Percentiles rank a stretch among this genome's conserved stretches.
Conservation (phyloP, 2,113 vertebrate species). For the Oryctolagus cuniculus region DNA sequence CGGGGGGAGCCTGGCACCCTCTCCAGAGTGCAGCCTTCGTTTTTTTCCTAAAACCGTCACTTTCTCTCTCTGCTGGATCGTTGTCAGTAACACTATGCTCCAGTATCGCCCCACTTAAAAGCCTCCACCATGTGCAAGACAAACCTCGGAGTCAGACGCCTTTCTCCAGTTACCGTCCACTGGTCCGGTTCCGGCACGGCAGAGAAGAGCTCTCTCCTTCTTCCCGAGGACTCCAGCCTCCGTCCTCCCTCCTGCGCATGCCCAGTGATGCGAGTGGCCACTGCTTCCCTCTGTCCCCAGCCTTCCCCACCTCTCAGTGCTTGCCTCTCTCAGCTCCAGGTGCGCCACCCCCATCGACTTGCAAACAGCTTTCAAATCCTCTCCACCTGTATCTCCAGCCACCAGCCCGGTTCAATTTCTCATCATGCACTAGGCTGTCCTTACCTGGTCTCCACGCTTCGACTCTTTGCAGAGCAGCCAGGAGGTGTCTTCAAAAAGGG, state of each 20-base stretch:
- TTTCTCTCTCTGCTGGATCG: background rate
- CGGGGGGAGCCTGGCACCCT: too few species aligned
- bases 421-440: fast-evolving
- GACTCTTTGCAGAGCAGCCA: background rate
- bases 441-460: background rate
- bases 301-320: background rate
- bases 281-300: background rate
- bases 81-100: background rate
- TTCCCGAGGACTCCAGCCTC: background rate
- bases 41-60: background rate
- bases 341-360: too few species aligned
- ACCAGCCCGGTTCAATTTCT: background rate
- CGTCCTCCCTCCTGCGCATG: background rate
- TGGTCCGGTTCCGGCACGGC: background rate
- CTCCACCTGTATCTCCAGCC: background rate
- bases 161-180: background rate
- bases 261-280: too few species aligned
- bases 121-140: background rate
- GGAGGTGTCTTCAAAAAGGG: background rate
- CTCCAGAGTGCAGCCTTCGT: too few species aligned
- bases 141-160: background rate
- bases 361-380: background rate
- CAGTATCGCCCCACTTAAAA: background rate
- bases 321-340: background rate
- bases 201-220: too few species aligned